phyloP scores from a whole-genome alignment of 2,888 invertebrate genomes.

The Synanthedon tipuliformis region DNA sequence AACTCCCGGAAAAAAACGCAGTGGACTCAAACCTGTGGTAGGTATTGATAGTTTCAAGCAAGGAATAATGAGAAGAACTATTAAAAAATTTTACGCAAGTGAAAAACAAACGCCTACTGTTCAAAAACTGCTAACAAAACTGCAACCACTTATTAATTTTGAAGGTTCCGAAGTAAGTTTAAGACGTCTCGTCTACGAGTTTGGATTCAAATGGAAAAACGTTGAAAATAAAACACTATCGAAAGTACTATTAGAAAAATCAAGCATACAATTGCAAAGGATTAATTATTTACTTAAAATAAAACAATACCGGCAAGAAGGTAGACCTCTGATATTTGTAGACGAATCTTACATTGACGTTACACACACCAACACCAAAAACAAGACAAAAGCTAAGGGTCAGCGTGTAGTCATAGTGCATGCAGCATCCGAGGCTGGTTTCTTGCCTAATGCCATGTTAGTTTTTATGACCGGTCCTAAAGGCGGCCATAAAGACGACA shows the following conservation, averaged over 20 bases:
- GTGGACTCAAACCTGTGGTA: neutral
- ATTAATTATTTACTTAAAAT: constrained; percentile 6
- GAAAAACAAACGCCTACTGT: constrained; percentile 7
- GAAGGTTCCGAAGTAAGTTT: constrained; percentile 2
- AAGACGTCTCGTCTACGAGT: neutral
- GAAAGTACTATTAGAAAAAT: constrained; percentile 5
- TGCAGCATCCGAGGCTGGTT: constrained; percentile 13
- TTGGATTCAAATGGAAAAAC: constrained; percentile 5
- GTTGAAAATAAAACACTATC: constrained; percentile 4
- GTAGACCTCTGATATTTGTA: constrained; percentile 8
- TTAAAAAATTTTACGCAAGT: neutral
- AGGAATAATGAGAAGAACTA: neutral
- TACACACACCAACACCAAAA: constrained; percentile 3
- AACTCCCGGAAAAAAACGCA: neutral
- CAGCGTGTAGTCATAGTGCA: constrained; percentile 9
- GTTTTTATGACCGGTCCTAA: constrained; percentile 8
- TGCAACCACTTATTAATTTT: constrained; percentile 2
- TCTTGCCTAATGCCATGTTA: constrained; percentile 6
- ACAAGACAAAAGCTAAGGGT: constrained; percentile 9
- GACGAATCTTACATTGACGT: constrained; percentile 9
- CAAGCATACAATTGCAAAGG: constrained; percentile 5
- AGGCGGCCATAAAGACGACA: constrained; percentile 14
- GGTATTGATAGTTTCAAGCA: neutral
- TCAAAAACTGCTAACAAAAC: neutral
- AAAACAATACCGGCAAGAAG: constrained; percentile 6